Evolutionary conservation across 2,113 vertebrate species (phyloP), one percentile per base, ranked within the genome.

Genomic region (Myanophis thanlyinensis): DNA sequence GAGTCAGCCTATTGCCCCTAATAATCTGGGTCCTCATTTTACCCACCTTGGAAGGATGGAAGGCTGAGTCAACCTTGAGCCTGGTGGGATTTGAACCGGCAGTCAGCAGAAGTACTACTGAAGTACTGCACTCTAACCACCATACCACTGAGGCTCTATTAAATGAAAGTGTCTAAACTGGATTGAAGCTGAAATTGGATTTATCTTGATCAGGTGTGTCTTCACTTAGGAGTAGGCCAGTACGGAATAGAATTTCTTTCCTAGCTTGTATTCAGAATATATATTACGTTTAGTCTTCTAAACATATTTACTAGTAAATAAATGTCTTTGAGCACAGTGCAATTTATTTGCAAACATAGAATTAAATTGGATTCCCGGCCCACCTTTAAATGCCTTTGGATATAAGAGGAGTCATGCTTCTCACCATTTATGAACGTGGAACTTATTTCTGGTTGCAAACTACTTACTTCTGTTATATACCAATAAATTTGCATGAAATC

Each of bases 401-500:
- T 44, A 22, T 30, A 48, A 59, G 59, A 25, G 0, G 9, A 84
- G 0, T 5, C 87, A 89, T 4, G 52, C 23, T 1, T 48, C 44
- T 22, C 25, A 49, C 10, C 67, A 23, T 84, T 94, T 59, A 46
- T 86, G 94, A 89, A 18, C 30, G 27, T 20, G 18, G 46, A 67
- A 0, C 0, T 1, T 89, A 35, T 27, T 85, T 35, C 49, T 1
- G 4, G 46, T 85, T 93, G 12, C 85, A 11, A 90, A 89, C 46
- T 89, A 22, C 87, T 90, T 56, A 23, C 46, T 20, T 18, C 4
- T 91, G 49, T 9, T 22, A 27, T 40, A 25, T 54, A 84, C 13
- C 25, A 73, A 91, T 85, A 52, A 1, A 91, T 87, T 54, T 22
- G 52, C 52, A 93, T 35, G 62, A 88, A 93, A 89, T 90, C 15